phyloP scores from a whole-genome alignment of 2,888 invertebrate genomes.

The Diachrysia chrysitis region DNA sequence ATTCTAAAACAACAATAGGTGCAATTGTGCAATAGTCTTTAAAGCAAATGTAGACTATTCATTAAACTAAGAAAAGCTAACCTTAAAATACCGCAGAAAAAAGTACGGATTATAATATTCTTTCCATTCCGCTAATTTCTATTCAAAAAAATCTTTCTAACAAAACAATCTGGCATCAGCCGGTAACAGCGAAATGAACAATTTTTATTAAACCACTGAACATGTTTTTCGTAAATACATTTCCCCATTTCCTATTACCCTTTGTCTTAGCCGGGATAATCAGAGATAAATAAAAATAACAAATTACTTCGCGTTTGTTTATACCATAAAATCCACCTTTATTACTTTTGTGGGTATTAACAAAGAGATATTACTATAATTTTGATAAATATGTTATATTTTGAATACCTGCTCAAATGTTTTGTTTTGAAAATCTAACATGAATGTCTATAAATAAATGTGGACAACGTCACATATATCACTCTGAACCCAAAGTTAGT shows the following conservation, averaged over 20 bases:
- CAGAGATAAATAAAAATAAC: constrained; percentile 56
- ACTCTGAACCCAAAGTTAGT: no score
- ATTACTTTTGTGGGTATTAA: constrained; percentile 16
- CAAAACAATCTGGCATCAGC: background rate
- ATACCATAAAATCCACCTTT: constrained; percentile 29
- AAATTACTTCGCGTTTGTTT: constrained; percentile 40
- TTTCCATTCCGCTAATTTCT: background rate
- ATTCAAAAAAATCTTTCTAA: background rate
- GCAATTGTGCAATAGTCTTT: no score
- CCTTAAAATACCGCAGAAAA: no score
- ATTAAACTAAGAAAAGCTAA: no score
- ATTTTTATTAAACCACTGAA: constrained; percentile 33
- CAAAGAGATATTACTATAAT: constrained; percentile 10
- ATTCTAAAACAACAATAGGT: no score
- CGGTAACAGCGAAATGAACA: constrained; percentile 26
- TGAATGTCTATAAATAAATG: no score
- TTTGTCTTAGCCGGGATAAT: constrained; percentile 48
- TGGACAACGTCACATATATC: no score
- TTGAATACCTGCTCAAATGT: background rate
- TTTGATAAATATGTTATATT: background rate
- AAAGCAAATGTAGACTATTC: no score
- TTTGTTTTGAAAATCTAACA: background rate
- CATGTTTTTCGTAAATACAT: constrained; percentile 47
- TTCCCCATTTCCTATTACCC: constrained; percentile 46
- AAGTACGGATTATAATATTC: no score